Evolutionary conservation across 2,888 invertebrate species (phyloP).

Genomic region (Geophilus truncorum): DNA sequence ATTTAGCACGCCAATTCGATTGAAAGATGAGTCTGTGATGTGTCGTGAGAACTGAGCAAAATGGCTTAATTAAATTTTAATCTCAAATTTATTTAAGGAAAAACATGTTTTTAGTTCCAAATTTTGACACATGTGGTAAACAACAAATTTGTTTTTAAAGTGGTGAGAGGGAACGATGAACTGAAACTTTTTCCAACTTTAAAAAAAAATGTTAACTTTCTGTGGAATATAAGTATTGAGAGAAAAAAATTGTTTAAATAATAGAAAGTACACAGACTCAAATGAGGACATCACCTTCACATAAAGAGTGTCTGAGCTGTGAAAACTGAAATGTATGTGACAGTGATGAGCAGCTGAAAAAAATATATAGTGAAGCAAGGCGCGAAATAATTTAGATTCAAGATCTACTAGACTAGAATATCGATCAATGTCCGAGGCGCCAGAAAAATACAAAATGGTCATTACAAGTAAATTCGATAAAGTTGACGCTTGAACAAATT

Average conservation of each 20-base stretch:
- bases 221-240: background rate
- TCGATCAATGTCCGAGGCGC: background rate
- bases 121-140: background rate
- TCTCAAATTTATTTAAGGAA: background rate
- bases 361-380: background rate
- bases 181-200: too few relatives aligned
- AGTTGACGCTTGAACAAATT: background rate
- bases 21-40: background rate
- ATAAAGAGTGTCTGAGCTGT: background rate
- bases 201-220: too few relatives aligned
- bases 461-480: background rate
- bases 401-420: background rate
- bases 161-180: too few relatives aligned
- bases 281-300: background rate
- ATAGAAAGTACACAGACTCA: background rate
- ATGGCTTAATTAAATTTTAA: background rate
- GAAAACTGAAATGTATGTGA: background rate
- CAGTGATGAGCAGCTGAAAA: background rate
- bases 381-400: background rate
- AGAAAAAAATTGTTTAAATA: background rate
- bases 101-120: background rate
- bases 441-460: background rate
- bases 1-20: background rate
- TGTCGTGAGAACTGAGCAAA: background rate
- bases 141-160: too few relatives aligned